A percentile compares a stretch with the other conserved stretches of the same genome.
These are phyloP conservation scores for Drosophila guanche DNA, from an alignment of 1,140 invertebrate genomes.

Conservation along the genomic window DNA sequence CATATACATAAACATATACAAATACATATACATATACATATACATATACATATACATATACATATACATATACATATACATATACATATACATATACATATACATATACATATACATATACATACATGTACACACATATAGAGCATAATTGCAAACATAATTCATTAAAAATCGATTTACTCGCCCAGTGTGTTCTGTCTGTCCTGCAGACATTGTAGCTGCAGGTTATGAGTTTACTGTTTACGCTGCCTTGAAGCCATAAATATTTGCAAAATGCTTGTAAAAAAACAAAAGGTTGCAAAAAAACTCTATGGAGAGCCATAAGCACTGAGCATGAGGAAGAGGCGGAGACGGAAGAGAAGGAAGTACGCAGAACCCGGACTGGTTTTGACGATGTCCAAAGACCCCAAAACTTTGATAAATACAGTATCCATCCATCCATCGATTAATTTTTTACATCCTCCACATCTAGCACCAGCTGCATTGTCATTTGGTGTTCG, in stretches of 20 bases:
- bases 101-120: conserved; percentile 28
- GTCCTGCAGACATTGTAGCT: conserved; percentile 56
- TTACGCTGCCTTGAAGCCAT: conserved; percentile 73
- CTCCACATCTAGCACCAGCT: neutral
- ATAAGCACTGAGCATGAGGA: too few species aligned
- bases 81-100: neutral
- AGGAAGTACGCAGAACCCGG: too few species aligned
- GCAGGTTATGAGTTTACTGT: conserved; percentile 81
- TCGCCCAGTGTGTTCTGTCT: conserved; percentile 20
- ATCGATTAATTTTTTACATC: too few species aligned
- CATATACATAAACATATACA: too few species aligned
- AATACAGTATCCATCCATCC: conserved; percentile 36
- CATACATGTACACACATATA: conserved; percentile 35
- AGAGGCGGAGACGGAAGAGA: neutral
- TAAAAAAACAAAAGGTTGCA: conserved; percentile 74
- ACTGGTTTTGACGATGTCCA: conserved; percentile 59
- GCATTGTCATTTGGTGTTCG: conserved; percentile 29
- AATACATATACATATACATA: too few species aligned
- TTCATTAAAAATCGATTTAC: conserved; percentile 77
- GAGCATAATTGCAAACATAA: conserved; percentile 71
- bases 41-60: too few species aligned
- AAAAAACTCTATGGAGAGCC: conserved; percentile 9
- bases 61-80: too few species aligned
- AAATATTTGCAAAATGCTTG: conserved; percentile 81
- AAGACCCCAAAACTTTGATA: conserved; percentile 73